Evolutionary conservation across 1,140 invertebrate species (phyloP).

Genomic region (Oreohelix idahoensis): DNA sequence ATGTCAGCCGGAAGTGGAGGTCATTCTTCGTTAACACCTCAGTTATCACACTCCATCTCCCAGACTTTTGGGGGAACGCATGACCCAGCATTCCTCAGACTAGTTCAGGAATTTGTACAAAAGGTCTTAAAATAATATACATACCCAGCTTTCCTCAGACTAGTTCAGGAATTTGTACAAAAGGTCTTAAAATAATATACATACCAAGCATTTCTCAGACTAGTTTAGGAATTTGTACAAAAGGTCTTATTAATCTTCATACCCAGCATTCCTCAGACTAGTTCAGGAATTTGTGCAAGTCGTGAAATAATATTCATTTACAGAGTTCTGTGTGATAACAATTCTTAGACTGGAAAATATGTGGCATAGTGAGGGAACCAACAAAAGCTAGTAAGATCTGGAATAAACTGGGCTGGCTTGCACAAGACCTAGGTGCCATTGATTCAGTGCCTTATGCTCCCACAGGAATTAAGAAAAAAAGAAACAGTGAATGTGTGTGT

Average conservation of each 20-base stretch:
- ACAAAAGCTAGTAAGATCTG: too few relatives aligned
- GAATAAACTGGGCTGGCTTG: too few relatives aligned
- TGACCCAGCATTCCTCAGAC: conserved; percentile 22
- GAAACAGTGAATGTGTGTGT: too few relatives aligned
- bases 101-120: conserved; percentile 38
- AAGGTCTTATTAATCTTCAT: conserved; percentile 20
- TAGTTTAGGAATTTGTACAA: conserved; percentile 37
- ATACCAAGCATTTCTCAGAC: conserved; percentile 18
- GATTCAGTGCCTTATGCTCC: too few relatives aligned
- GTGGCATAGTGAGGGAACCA: too few relatives aligned
- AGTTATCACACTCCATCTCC: conserved; percentile 28
- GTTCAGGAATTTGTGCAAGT: conserved; percentile 39
- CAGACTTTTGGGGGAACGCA: neutral
- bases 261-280: conserved; percentile 23
- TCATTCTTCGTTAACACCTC: conserved; percentile 27
- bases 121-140: conserved; percentile 27
- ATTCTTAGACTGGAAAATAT: too few relatives aligned
- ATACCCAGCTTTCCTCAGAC: conserved; percentile 22
- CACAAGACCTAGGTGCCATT: too few relatives aligned
- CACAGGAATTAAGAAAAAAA: too few relatives aligned
- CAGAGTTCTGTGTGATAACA: too few relatives aligned
- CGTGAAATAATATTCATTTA: conserved; percentile 4
- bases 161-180: conserved; percentile 38
- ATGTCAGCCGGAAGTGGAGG: conserved; percentile 39
- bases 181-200: conserved; percentile 27